Evolutionary conservation across 1,140 invertebrate species (phyloP), one percentile per base, ranked within the genome.

Genomic region (Eupeodes corollae): DNA sequence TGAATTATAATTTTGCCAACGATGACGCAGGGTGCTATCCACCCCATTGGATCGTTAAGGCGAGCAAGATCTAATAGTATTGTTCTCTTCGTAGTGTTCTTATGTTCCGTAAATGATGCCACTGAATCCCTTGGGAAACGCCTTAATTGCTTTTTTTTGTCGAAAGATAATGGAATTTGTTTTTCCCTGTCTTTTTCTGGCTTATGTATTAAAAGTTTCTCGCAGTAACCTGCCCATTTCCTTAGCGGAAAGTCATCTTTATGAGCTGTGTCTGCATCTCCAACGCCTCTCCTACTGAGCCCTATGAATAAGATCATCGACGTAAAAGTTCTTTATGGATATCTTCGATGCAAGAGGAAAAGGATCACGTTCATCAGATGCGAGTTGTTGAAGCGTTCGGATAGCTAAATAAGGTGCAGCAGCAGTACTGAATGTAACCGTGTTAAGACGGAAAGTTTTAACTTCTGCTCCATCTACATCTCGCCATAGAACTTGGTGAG

Each of bases 31-130:
- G 70, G 66, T 1, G 59, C 49, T 1, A 71, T 15, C 53, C 63
- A 64, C 1, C 69, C 68, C 6, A 72, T 30, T 1, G 69, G 70
- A 51, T 73, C 70, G 52, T 63, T 73, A 26, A 74, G 49, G 13
- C 55, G 57, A 2, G 59, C 56, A 2, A 67, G 59, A 1, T 52
- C 50, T 2, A 64, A 67, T 10, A 71, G 26, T 1, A 68, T 19
- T 6, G 32, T 19, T 18, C 68, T 43, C 54, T 70, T 69, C 1
- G 57, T 58, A 33, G 14, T 21, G n/a, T n/a, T n/a, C n/a, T n/a
- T n/a, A n/a, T n/a, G n/a, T n/a, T n/a, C n/a, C n/a, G n/a, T n/a
- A n/a, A 38, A 10, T 3, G 42, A 16, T 56, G 34, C 68, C 67
- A 70, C 12, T 44, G 16, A 0, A 70, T 19, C 1, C 69, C 66